Evolutionary conservation across 92 coral and sea anemone species (phyloP), one percentile per base, ranked within the genome.

Genomic region (Micromussa lordhowensis): DNA sequence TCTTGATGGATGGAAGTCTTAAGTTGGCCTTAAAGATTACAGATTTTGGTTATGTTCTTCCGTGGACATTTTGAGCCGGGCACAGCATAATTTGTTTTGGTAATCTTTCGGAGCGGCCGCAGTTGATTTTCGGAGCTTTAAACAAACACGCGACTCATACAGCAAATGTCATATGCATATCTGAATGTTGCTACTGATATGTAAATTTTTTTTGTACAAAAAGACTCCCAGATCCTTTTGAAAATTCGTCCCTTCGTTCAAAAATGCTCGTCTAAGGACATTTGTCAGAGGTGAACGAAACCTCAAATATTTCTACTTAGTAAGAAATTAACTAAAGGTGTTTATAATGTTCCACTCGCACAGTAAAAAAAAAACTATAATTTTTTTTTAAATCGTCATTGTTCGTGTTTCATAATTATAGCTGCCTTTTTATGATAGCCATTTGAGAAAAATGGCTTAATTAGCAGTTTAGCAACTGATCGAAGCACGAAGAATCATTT

Each of bases 71-170:
- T 40, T 21, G 8, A 35, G 21, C 18, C 31, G 8, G n/a, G 48
- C n/a, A 54, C 48, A 73, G 8, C 24, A 34, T 69, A 49, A 36
- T 24, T 18, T 84, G 1, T 57, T 74, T 84, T 61, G 28, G 59
- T 84, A 84, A 84, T 84, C 88, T 75, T 84, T 74, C 63, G 11
- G 82, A 74, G 40, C 26, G 36, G 36, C 14, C 21, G 71, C 5
- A 75, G 88, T 35, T 57, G 80, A 84, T 84, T 84, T 84, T 75
- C 57, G 36, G 28, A 35, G 10, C 26, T 35, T 44, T 73, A 75
- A 75, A 84, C 88, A 84, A 84, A 84, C 81, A 84, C 6, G 63
- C 7, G 40, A 28, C 31, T 21, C 7, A 38, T 3, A 29, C 59
- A 30, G 30, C 51, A 44, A n/a, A 36, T 40, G 51, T 4, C 19